Percentiles rank a stretch among this genome's conserved stretches.
Evolutionary conservation across 2,888 invertebrate genomes (phyloP).

Genomic region (Sphecodes monilicornis): DNA sequence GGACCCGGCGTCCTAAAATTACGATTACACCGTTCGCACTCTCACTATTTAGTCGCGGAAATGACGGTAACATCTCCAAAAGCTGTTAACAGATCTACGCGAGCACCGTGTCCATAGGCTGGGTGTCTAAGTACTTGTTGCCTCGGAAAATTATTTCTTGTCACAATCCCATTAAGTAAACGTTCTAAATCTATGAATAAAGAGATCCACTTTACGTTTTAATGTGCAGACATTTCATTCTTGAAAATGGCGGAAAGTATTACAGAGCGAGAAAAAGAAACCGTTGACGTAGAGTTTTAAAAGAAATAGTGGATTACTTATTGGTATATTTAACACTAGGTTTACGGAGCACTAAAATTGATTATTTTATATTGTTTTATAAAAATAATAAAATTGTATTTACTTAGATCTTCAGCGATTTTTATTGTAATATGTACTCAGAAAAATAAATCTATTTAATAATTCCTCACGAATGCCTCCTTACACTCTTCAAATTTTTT

Average conservation of each 20-base stretch:
- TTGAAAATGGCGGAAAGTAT: not conserved
- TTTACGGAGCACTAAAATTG: no score
- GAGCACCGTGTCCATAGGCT: not conserved
- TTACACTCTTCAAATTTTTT: no score
- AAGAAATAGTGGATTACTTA: not conserved
- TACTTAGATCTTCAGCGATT: no score
- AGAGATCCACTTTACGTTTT: not conserved
- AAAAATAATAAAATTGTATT: no score
- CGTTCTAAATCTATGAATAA: not conserved
- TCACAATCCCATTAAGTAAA: not conserved
- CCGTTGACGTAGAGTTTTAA: not conserved
- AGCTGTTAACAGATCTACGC: not conserved
- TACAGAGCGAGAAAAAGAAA: not conserved
- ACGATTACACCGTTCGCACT: slow-evolving; percentile 1
- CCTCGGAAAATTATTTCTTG: not conserved
- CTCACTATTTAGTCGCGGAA: not conserved
- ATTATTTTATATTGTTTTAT: no score
- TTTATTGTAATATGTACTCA: no score
- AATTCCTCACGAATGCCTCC: no score
- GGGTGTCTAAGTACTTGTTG: not conserved
- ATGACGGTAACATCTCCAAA: not conserved
- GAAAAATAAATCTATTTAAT: no score
- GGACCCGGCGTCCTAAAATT: slow-evolving; percentile 14
- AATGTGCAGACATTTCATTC: not conserved
- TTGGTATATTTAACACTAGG: not conserved